Base-by-base conservation (phyloP, 1,140 invertebrate species). In the Cotesia chilonis region DNA sequence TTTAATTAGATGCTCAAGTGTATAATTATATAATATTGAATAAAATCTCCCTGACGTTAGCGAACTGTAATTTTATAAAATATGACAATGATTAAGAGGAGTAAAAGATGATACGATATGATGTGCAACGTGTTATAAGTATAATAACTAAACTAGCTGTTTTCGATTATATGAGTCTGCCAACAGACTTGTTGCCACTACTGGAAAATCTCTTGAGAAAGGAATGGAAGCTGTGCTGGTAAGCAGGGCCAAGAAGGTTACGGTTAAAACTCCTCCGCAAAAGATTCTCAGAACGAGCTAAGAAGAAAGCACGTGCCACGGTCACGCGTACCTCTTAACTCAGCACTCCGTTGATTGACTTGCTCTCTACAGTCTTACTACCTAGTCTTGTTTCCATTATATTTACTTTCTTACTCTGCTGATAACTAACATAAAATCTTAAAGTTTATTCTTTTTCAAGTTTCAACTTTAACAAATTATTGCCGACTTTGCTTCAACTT, bases 201-300 rank as follows among this genome's bases (percentile, higher is more conserved):
- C 54, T 61, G 59, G 59, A 61, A 61, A 61, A 61, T 61, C 35
- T 28, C 6, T 61, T 12, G 63, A 65, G 38, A 51, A 47, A 9
- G 41, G 41, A 47, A 47, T 47, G 41, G 41, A 47, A 47, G 41
- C 41, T 47, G 41, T 41, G 63, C 10, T 12, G 35, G 35, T 38
- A 70, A 60, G 60, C 61, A 64, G 69, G 60, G 41, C 69, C 69
- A 71, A 47, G 60, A 71, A 64, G 69, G 41, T 71, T 71, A 70
- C 68, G 68, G 51, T 60, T 41, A 55, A 41, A 68, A 64, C 47
- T 38, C 68, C 68, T 70, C 55, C 68, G 68, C 57, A 70, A 35
- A 60, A 70, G 36, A 70, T 14, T 60, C 37, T 60, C 36, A 37
- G 36, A 68, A 68, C 20, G 66, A 68, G 52, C 12, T 36, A 28